phyloP scores from a whole-genome alignment of 2,888 invertebrate genomes.

The Eupithecia tripunctaria region DNA sequence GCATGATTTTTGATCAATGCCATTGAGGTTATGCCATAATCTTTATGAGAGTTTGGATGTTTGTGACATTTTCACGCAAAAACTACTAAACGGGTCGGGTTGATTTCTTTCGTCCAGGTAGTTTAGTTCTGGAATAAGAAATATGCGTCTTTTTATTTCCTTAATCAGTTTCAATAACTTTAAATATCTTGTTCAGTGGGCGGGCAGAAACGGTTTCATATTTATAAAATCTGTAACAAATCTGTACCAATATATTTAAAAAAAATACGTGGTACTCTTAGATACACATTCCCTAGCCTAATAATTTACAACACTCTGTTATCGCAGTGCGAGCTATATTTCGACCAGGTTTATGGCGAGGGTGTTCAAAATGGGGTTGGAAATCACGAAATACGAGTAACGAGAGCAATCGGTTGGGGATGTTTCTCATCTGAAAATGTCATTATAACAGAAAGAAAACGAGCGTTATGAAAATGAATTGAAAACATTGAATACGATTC shows the following conservation, averaged over 20 bases:
- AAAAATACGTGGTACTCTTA: neutral
- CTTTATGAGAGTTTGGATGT: too few species aligned
- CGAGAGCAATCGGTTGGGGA: neutral
- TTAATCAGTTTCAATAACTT: too few species aligned
- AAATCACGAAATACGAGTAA: neutral
- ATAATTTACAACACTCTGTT: neutral
- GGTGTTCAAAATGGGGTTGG: neutral
- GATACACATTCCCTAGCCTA: neutral
- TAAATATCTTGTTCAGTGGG: too few species aligned
- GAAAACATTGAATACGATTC: neutral
- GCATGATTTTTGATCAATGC: neutral
- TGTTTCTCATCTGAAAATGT: neutral
- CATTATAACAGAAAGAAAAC: neutral
- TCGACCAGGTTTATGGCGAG: constrained; percentile 1
- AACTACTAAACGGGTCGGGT: too few species aligned
- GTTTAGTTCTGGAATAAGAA: too few species aligned
- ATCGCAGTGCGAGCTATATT: constrained; percentile 1
- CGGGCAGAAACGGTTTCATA: too few species aligned
- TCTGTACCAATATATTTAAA: neutral
- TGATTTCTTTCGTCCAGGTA: too few species aligned
- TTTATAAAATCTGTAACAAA: too few species aligned
- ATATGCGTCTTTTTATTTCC: too few species aligned
- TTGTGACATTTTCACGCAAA: too few species aligned
- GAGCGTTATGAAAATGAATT: neutral
- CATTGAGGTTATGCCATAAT: too few species aligned